Percentiles rank a stretch among this genome's conserved stretches.
Conservation (phyloP, 2,888 invertebrate genomes). For the Chromoteleia sp. region DNA sequence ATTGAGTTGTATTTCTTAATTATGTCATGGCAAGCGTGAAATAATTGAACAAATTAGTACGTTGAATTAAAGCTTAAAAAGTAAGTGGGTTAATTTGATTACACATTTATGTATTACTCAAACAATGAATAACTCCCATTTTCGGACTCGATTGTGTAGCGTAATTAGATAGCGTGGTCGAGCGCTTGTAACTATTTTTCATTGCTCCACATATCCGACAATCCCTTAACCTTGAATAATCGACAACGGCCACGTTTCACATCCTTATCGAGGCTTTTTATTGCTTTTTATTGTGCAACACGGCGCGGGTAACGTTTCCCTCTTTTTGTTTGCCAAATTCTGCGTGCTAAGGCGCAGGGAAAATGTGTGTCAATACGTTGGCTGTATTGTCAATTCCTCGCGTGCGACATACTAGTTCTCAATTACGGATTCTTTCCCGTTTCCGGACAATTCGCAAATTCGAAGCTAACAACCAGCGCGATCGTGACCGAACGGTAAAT, state of each 20-base stretch:
- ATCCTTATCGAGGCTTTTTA: constrained; percentile 47
- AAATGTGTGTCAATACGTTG: constrained; percentile 61
- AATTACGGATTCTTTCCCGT: constrained; percentile 57
- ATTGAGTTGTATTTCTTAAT: too few relatives aligned
- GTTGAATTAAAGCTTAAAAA: constrained; percentile 18
- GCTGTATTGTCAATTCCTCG: constrained; percentile 58
- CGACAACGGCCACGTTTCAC: constrained; percentile 38
- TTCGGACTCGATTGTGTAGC: constrained; percentile 13
- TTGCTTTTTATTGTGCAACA: too few relatives aligned
- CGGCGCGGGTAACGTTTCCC: constrained; percentile 15
- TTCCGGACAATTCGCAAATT: constrained; percentile 64
- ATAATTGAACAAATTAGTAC: constrained; percentile 17
- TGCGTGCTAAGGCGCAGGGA: constrained; percentile 51
- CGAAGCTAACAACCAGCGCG: constrained; percentile 58
- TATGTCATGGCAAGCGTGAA: neutral
- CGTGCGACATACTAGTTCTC: constrained; percentile 62
- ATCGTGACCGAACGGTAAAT: constrained; percentile 61
- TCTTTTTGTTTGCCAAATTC: constrained; percentile 26
- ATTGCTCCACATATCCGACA: constrained; percentile 26
- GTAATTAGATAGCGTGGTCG: neutral
- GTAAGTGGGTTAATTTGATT: constrained; percentile 29
- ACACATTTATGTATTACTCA: constrained; percentile 11
- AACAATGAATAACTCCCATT: constrained; percentile 17
- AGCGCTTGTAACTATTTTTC: constrained; percentile 27
- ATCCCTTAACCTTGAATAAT: constrained; percentile 57